Percentiles rank a stretch among this genome's conserved stretches.
phyloP scores from a whole-genome alignment of 2,888 invertebrate genomes.

The Synergus itoensis region DNA sequence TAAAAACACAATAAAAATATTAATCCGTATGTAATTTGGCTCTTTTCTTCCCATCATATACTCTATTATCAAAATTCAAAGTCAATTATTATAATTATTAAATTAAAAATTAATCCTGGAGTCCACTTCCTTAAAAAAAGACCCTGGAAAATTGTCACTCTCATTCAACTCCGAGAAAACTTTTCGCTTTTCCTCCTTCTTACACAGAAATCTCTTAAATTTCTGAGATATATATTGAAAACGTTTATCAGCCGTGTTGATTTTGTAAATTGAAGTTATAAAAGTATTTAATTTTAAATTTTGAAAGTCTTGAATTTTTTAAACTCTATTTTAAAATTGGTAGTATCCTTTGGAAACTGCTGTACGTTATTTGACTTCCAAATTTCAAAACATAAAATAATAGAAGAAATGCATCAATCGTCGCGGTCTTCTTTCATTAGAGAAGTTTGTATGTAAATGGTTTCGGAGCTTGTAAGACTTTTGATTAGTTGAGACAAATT shows the following conservation, averaged over 20 bases:
- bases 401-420: background rate
- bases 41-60: background rate
- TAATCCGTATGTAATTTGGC: background rate
- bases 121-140: background rate
- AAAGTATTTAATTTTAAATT: background rate
- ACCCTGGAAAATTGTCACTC: background rate
- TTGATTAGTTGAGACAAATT: background rate
- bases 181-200: background rate
- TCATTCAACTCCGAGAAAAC: constrained; percentile 28
- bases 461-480: background rate
- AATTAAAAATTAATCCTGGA: background rate
- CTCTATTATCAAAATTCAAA: background rate
- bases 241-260: no score
- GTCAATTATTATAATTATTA: background rate
- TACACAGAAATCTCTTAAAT: background rate
- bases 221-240: background rate
- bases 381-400: background rate
- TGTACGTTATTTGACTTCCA: no score
- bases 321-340: no score
- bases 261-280: background rate
- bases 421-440: background rate
- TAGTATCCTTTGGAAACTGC: no score
- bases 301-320: background rate
- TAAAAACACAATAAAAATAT: background rate
- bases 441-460: background rate